These are phyloP conservation scores for Pongo pygmaeus DNA, from an alignment of 2,113 vertebrate species.

Conservation along the genomic window DNA sequence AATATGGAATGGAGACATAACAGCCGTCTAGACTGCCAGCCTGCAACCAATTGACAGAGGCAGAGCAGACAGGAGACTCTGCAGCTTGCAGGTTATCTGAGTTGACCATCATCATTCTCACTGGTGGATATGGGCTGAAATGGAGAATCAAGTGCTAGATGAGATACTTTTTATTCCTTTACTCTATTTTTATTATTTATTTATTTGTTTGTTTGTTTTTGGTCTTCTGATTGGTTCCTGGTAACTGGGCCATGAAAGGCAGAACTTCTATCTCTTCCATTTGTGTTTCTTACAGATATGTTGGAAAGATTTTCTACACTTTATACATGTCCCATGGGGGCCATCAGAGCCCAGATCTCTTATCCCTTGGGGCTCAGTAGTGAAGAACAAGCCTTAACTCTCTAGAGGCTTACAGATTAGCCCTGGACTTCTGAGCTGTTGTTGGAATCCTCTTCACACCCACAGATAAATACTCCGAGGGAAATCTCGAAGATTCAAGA, in stretches of 20 bases:
- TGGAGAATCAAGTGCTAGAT: background rate
- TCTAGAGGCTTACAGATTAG: background rate
- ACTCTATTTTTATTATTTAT: background rate
- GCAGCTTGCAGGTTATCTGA: background rate
- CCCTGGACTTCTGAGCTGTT: background rate
- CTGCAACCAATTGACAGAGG: background rate
- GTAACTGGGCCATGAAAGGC: too few species aligned
- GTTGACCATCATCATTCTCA: rapidly evolving
- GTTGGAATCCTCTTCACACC: background rate
- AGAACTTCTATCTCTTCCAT: background rate
- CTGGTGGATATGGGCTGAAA: background rate
- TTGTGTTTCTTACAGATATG: background rate
- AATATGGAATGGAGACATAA: background rate
- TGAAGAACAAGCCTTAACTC: background rate
- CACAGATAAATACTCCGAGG: background rate
- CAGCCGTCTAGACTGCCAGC: background rate
- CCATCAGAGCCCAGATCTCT: background rate
- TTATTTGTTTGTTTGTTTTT: too few species aligned
- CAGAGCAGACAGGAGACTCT: background rate
- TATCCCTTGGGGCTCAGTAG: background rate
- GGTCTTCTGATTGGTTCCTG: background rate
- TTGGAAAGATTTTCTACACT: background rate
- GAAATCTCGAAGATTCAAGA: background rate
- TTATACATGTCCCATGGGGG: background rate
- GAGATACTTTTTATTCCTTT: background rate